phyloP scores from a whole-genome alignment of 92 coral and sea anemone species.

The Epizoanthus scotinus region DNA sequence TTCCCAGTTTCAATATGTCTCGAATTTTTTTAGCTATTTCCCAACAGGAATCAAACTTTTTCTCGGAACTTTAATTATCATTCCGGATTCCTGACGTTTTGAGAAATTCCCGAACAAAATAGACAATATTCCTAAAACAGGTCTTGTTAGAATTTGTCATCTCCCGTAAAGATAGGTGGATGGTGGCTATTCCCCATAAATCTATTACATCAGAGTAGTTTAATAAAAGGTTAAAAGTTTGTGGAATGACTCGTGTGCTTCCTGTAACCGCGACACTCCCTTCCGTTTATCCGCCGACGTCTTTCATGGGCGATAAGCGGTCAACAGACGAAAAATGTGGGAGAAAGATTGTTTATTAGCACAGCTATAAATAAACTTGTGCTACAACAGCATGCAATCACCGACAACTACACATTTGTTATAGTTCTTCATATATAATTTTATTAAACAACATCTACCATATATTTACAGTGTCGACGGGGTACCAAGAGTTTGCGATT shows the following conservation, averaged over 20 bases:
- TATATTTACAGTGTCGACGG: constrained; percentile 13
- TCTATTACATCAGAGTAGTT: constrained; percentile 1
- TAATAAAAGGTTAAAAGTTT: constrained; percentile 31
- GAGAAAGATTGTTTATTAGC: background rate
- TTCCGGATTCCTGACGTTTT: too few species aligned
- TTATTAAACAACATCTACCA: constrained; percentile 18
- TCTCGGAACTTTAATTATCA: too few species aligned
- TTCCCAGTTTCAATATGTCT: too few species aligned
- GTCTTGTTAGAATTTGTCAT: too few species aligned
- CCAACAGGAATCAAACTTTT: too few species aligned
- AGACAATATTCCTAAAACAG: too few species aligned
- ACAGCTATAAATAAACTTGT: constrained; percentile 5
- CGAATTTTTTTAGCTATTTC: too few species aligned
- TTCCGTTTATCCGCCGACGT: constrained; percentile 34
- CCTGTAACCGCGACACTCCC: constrained; percentile 23
- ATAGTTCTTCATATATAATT: constrained; percentile 4
- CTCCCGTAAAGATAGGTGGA: too few species aligned
- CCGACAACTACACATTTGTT: background rate
- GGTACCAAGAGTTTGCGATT: background rate
- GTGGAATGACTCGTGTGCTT: constrained; percentile 9
- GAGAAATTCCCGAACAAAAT: too few species aligned
- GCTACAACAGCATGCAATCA: background rate
- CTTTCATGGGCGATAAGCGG: constrained; percentile 26
- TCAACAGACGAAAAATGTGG: background rate
- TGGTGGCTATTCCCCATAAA: background rate